Conservation (phyloP, 2,797 vertebrate species). For the Zenarchopterus dispar region DNA sequence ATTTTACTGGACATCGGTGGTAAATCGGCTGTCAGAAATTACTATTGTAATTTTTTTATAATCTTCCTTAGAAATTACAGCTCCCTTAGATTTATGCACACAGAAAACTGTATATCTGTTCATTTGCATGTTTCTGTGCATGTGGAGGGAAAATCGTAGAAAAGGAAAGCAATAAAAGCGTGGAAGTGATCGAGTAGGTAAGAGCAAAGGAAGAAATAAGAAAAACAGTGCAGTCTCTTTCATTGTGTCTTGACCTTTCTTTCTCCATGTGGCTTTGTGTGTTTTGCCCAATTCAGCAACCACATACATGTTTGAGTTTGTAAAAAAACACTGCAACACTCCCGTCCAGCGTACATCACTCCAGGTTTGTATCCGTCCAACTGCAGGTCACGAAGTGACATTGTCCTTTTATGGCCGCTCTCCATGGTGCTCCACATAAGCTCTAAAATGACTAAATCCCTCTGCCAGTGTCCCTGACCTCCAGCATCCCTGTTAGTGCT, state of each 20-base stretch:
- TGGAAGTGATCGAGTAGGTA: conserved; percentile 11
- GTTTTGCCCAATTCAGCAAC: conserved; percentile 28
- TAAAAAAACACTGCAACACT: conserved; percentile 62
- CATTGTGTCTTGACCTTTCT: conserved; percentile 32
- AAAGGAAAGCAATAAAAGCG: conserved; percentile 4
- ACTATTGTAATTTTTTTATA: conserved; percentile 78
- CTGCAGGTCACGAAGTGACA: conserved; percentile 80
- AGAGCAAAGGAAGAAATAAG: background rate
- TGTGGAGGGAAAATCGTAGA: background rate
- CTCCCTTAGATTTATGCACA: conserved; percentile 64
- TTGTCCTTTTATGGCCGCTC: conserved; percentile 82
- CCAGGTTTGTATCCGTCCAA: conserved; percentile 64
- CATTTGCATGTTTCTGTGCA: conserved; percentile 11
- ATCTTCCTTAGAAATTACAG: conserved; percentile 68
- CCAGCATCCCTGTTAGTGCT: conserved; percentile 78
- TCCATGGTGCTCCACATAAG: conserved; percentile 80
- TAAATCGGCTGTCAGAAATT: conserved; percentile 78
- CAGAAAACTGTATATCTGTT: conserved; percentile 33
- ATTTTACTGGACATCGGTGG: conserved; percentile 80
- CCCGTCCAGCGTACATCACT: conserved; percentile 61
- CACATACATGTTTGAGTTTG: conserved; percentile 57
- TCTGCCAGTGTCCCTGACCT: conserved; percentile 80
- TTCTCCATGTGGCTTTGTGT: conserved; percentile 23
- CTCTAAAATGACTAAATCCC: conserved; percentile 83
- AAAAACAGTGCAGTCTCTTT: conserved; percentile 16